Base-by-base conservation (phyloP, 2,113 vertebrate species). In the Oncorhynchus keta region DNA sequence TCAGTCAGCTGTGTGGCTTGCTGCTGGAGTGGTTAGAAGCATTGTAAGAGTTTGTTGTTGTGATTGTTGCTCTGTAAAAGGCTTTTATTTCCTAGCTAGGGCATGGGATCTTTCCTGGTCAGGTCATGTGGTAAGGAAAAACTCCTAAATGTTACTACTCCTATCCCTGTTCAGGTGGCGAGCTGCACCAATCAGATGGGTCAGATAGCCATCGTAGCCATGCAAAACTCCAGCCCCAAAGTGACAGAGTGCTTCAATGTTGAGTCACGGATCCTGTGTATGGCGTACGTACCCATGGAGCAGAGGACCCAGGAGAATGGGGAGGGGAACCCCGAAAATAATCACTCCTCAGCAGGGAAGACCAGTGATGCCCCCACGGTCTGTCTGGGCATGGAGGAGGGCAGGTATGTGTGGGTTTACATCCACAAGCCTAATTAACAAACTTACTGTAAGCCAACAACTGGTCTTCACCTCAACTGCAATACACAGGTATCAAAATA, bases 221-320 rank as follows among this genome's bases (percentile, higher is more conserved):
- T 99, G 86, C 97, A 99, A 73, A 94, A 89, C 82, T 93, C 94
- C 75, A 94, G 80, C 87, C 97, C 97, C 28, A 99, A 98, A 88
- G 96, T 99, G 87, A 96, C 96, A 0, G 98, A 99, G 91, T 98
- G 98, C 80, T 99, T 99, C 91, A 99, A 99, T 5, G 98, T 99
- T 76, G 98, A 99, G 76, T 99, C 97, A 0, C 95, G 97, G 3
- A 96, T 99, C 87, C 95, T 99, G 57, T 98, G 97, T 90, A 98
- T 99, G 97, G 92, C 91, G 18, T 96, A 94, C 32, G 84, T 97
- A 70, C 96, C 97, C 0, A 77, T 89, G 1, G 93, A 94, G 57
- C 92, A 93, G 32, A n/a, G 18, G 59, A 82, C 81, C 71, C 88
- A 69, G 13, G 93, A 85, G 72, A 93, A 93, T 13, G 81, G 86